Percentiles rank a stretch among this genome's conserved stretches.
These are phyloP conservation scores for Hyalella azteca DNA, from an alignment of 2,888 invertebrate genomes.

Conservation along the genomic window DNA sequence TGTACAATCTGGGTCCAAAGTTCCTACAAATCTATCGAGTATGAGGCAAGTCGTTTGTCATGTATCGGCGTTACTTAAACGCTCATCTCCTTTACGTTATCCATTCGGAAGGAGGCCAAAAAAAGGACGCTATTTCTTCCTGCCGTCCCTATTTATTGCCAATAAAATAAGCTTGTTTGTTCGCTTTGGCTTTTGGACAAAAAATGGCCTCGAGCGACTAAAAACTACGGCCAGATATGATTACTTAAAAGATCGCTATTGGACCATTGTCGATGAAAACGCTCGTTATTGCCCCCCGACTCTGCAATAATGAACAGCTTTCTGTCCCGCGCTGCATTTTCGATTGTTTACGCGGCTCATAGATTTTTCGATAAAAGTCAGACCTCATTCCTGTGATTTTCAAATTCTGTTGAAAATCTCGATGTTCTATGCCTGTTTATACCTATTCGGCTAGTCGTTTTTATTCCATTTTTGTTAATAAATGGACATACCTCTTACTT, in stretches of 20 bases:
- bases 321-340: no score
- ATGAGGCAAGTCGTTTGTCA: conserved; percentile 14
- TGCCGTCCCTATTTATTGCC: conserved; percentile 31
- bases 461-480: no score
- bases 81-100: conserved; percentile 9
- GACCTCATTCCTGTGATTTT: no score
- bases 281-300: no score
- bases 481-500: no score
- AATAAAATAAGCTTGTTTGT: conserved; percentile 36
- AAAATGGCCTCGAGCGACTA: not conserved
- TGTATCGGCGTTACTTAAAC: conserved; percentile 25
- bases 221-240: not conserved
- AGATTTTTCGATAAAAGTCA: no score
- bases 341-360: no score
- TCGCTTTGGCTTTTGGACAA: not conserved
- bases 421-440: no score
- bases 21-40: conserved; percentile 20
- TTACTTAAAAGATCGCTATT: not conserved
- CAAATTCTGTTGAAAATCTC: no score
- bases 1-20: conserved; percentile 6
- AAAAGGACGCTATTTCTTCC: conserved; percentile 6
- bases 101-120: conserved; percentile 22
- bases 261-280: not conserved
- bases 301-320: no score
- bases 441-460: no score